These are phyloP conservation scores for Panthera uncia DNA, from an alignment of 2,113 vertebrate genomes.

Conservation along the genomic window DNA sequence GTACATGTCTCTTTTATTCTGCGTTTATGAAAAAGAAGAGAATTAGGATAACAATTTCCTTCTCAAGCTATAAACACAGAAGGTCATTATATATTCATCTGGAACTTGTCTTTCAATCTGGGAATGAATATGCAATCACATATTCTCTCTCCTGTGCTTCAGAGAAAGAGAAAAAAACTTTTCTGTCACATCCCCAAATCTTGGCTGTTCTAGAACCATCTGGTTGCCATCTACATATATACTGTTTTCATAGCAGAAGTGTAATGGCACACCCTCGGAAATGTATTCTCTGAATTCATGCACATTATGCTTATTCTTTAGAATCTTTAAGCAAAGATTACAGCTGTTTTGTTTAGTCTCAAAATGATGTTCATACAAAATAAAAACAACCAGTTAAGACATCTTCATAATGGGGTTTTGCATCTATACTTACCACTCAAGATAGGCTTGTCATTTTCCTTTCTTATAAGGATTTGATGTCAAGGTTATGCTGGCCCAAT, in stretches of 20 bases:
- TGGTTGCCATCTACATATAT: not conserved
- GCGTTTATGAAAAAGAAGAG: constrained; percentile 34
- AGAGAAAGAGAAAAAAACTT: constrained; percentile 33
- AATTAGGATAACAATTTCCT: constrained; percentile 29
- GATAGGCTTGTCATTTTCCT: not conserved
- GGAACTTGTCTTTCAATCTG: constrained; percentile 47
- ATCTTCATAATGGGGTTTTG: not conserved
- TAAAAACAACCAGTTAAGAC: not conserved
- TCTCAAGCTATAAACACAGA: constrained; percentile 11
- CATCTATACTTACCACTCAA: not conserved
- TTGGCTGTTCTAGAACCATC: constrained; percentile 17
- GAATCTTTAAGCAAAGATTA: constrained; percentile 22
- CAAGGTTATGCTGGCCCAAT: not conserved
- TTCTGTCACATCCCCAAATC: not conserved
- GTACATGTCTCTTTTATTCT: not conserved
- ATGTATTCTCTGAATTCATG: constrained; percentile 26
- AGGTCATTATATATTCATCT: not conserved
- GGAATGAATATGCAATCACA: not conserved
- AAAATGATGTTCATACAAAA: constrained; percentile 24
- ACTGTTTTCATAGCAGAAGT: not conserved
- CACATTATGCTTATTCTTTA: constrained; percentile 23
- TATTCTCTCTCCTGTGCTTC: not conserved
- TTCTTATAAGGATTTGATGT: not conserved
- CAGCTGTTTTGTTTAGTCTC: constrained; percentile 34
- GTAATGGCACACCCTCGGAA: not conserved